Conservation (phyloP, 1,140 invertebrate genomes). For the Leptopilina boulardi region DNA sequence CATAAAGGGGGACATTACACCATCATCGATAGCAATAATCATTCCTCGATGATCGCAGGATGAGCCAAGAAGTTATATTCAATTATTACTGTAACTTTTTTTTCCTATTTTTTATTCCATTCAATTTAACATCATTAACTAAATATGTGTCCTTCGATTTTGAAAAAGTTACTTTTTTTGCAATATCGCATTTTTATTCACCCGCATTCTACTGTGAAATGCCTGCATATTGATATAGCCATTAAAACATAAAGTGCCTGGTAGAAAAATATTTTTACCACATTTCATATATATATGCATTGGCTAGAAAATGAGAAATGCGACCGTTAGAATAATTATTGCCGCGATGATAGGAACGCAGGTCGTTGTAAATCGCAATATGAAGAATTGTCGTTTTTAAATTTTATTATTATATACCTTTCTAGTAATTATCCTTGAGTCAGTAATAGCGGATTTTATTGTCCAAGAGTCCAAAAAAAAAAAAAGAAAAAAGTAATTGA, state of each 20-base stretch:
- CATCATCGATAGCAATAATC: slow-evolving; percentile 40
- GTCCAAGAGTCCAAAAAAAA: not conserved
- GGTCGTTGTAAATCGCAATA: slow-evolving; percentile 16
- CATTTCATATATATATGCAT: not conserved
- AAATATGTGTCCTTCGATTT: slow-evolving; percentile 18
- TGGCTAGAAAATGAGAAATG: slow-evolving; percentile 22
- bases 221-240: slow-evolving; percentile 10
- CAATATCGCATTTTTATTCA: slow-evolving; percentile 2
- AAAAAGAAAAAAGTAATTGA: not conserved
- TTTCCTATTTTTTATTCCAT: not conserved
- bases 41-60: slow-evolving; percentile 39
- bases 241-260: not conserved
- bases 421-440: slow-evolving; percentile 24
- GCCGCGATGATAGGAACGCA: slow-evolving; percentile 24
- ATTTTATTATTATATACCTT: not conserved
- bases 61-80: slow-evolving; percentile 23
- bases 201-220: slow-evolving; percentile 16
- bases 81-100: slow-evolving; percentile 17
- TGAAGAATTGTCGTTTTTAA: slow-evolving; percentile 18
- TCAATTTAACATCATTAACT: not conserved
- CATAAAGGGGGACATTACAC: slow-evolving; percentile 37
- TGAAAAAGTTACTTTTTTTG: not conserved
- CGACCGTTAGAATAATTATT: slow-evolving; percentile 28
- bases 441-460: not conserved
- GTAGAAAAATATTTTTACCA: not conserved